These are phyloP conservation scores for Rana temporaria DNA, from an alignment of 2,113 vertebrate species.

Conservation along the genomic window DNA sequence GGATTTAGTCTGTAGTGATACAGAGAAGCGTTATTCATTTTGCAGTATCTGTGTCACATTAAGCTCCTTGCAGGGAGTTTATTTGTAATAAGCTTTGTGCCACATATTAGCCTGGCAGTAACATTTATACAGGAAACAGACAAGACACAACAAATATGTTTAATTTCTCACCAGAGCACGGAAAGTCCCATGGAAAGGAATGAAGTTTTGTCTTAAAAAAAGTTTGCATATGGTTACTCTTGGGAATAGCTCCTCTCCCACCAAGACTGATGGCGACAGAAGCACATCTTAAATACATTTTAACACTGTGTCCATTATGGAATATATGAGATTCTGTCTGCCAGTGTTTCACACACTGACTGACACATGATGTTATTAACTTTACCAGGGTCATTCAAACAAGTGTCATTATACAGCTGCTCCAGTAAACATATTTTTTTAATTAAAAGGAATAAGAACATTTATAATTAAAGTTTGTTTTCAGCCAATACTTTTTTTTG, in stretches of 20 bases:
- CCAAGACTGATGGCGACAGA: background rate
- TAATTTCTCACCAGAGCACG: conserved; percentile 34
- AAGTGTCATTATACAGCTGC: too few relatives aligned
- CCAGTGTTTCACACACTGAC: background rate
- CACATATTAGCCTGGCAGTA: conserved; percentile 4
- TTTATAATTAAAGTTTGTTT: too few relatives aligned
- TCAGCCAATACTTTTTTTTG: too few relatives aligned
- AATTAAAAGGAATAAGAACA: too few relatives aligned
- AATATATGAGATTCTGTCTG: background rate
- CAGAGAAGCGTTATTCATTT: background rate
- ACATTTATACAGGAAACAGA: conserved; percentile 18
- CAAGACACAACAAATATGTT: conserved; percentile 35
- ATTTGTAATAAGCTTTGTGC: background rate
- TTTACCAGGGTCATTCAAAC: background rate
- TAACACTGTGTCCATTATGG: background rate
- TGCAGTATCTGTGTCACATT: conserved; percentile 14
- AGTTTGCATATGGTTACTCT: conserved; percentile 3
- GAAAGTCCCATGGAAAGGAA: conserved; percentile 25
- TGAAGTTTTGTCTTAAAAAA: background rate
- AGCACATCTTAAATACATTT: background rate
- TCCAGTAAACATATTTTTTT: too few relatives aligned
- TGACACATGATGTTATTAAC: background rate
- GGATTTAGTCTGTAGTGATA: conserved; percentile 11
- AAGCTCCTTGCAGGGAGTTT: background rate
- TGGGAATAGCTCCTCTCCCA: background rate